These are phyloP conservation scores for Sympetrum striolatum DNA, from an alignment of 2,888 invertebrate species.

Conservation along the genomic window DNA sequence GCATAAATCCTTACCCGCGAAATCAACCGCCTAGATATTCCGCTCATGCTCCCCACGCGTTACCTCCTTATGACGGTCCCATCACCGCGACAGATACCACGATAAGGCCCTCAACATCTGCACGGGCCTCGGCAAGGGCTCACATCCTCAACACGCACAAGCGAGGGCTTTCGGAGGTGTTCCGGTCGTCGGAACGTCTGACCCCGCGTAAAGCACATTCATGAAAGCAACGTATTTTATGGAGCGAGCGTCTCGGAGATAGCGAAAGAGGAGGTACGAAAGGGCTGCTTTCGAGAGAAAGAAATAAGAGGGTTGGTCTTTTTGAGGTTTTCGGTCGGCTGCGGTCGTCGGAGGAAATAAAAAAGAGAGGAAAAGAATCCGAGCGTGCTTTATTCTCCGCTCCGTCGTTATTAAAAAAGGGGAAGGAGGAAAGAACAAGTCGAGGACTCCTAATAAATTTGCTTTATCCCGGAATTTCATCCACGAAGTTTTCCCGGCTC, in stretches of 20 bases:
- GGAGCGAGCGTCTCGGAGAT: constrained; percentile 1
- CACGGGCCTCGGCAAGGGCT: not conserved
- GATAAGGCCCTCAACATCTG: not conserved
- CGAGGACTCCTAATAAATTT: constrained; percentile 29
- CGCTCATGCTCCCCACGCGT: not conserved
- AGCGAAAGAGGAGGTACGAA: not conserved
- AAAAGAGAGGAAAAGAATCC: not conserved
- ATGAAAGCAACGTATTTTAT: not conserved
- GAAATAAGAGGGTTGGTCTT: constrained; percentile 1
- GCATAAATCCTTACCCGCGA: not conserved
- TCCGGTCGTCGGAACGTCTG: not conserved
- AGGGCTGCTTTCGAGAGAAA: not conserved
- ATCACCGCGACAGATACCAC: not conserved
- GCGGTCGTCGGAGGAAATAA: not conserved
- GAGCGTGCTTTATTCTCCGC: not conserved
- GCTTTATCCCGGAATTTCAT: constrained; percentile 30
- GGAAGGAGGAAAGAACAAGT: constrained; percentile 7
- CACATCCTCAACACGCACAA: not conserved
- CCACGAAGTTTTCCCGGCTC: constrained; percentile 45
- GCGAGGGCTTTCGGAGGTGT: not conserved
- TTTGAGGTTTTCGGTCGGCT: not conserved
- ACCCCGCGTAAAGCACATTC: not conserved
- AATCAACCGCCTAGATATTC: not conserved
- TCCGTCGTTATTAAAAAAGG: constrained; percentile 21
- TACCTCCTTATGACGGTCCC: not conserved